phyloP scores from a whole-genome alignment of 1,140 invertebrate species.

The Maniola jurtina region DNA sequence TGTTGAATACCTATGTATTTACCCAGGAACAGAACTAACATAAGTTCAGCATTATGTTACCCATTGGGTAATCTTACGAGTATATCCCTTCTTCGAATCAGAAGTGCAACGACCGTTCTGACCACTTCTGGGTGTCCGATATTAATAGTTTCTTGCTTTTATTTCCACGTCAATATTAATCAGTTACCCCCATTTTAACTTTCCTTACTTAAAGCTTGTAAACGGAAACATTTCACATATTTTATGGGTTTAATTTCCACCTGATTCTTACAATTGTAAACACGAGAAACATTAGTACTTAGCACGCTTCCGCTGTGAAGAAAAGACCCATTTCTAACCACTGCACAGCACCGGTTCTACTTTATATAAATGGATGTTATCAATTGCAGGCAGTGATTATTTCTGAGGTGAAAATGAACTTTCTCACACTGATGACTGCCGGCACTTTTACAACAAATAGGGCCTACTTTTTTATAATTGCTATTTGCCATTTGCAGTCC shows the following conservation, averaged over 20 bases:
- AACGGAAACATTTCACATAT: slow-evolving; percentile 6
- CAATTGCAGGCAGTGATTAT: slow-evolving; percentile 46
- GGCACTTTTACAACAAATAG: neutral
- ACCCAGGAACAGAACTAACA: no score
- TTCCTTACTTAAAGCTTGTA: neutral
- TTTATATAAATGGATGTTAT: slow-evolving; percentile 54
- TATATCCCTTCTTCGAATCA: neutral
- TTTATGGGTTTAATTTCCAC: neutral
- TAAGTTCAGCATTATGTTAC: no score
- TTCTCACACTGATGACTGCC: slow-evolving; percentile 26
- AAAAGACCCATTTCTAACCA: slow-evolving; percentile 49
- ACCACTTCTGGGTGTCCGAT: neutral
- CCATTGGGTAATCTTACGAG: no score
- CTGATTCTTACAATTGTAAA: slow-evolving; percentile 3
- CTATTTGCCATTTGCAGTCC: no score
- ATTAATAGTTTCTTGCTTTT: neutral
- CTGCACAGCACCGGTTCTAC: slow-evolving; percentile 30
- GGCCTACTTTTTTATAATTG: no score
- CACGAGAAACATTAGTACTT: slow-evolving; percentile 22
- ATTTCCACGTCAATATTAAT: neutral
- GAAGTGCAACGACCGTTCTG: neutral
- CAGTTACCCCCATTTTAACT: neutral
- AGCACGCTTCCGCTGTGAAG: slow-evolving; percentile 39
- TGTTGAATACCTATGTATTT: neutral
- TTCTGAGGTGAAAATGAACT: slow-evolving; percentile 42